Conservation (phyloP, 2,888 invertebrate species). For the Leptopterna dolabrata region DNA sequence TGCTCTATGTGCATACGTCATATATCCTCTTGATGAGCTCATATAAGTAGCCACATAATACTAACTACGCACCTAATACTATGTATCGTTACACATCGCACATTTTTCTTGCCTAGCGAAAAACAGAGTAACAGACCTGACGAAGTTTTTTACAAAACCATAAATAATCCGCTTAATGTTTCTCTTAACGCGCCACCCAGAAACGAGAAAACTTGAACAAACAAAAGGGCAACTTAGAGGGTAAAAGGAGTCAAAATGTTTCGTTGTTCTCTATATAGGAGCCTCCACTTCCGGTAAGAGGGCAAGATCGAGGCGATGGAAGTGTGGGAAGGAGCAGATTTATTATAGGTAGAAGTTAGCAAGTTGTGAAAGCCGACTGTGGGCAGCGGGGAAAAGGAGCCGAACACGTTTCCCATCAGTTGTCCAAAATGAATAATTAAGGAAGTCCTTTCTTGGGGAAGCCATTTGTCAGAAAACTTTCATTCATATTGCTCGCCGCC, state of each 20-base stretch:
- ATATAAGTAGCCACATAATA: too few species aligned
- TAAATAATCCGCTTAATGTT: neutral
- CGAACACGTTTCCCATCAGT: slow-evolving; percentile 40
- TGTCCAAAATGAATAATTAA: slow-evolving; percentile 46
- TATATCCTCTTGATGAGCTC: too few species aligned
- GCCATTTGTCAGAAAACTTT: slow-evolving; percentile 50
- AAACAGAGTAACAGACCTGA: neutral
- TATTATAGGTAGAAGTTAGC: slow-evolving; percentile 43
- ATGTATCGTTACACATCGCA: too few species aligned
- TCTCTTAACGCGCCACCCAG: neutral
- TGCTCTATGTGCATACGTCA: too few species aligned
- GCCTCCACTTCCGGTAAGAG: neutral
- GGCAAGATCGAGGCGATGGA: neutral
- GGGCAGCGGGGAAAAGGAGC: slow-evolving; percentile 14
- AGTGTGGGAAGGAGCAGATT: slow-evolving; percentile 4
- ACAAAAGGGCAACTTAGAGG: neutral
- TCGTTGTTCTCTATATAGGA: slow-evolving; percentile 13
- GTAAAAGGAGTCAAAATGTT: neutral
- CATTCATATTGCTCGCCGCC: slow-evolving; percentile 39
- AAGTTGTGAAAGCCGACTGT: slow-evolving; percentile 38
- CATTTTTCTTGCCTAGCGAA: too few species aligned
- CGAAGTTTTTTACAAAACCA: neutral
- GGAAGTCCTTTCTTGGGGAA: slow-evolving; percentile 38
- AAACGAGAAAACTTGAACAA: slow-evolving; percentile 15
- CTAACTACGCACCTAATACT: too few species aligned